Evolutionary conservation across 2,113 vertebrate genomes (phyloP), one percentile per base, ranked within the genome.

Genomic region (Oreochromis spilurus): DNA sequence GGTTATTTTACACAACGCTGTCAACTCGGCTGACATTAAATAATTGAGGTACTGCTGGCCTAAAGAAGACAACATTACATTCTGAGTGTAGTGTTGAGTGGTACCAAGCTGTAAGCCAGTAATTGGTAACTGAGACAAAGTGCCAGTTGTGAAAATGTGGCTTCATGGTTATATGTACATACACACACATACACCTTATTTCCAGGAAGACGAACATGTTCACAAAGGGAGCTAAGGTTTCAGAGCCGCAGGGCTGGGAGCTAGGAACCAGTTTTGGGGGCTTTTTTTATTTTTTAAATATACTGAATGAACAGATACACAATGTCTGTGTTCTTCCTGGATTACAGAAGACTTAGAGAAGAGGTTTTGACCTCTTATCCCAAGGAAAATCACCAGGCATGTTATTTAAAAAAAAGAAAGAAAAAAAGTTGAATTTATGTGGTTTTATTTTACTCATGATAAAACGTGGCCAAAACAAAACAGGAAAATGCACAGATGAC

Each of bases 91-190:
- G 57, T 82, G 82, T 88, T 87, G 67, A 86, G 79, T 84, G 54
- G 21, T 58, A 82, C 31, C 7, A 19, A 5, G 80, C 45, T 79
- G 79, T 84, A 87, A 93, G 90, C 58, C 83, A 89, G 65, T 92
- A 90, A 92, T 92, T 91, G 84, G 54, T 72, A 84, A 88, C 84
- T 24, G 53, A 67, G 40, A 83, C 84, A 84, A 92, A 91, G 87
- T 48, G 48, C 83, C 87, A 88, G 93, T 67, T 90, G 84, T 79
- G 84, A 92, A 77, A 89, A 86, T 87, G 87, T 89, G 72, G 13
- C 54, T 54, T 86, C 72, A 84, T 86, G 81, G 87, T 52, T 57
- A 21, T 13, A 36, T 29, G 24, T 34, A 78, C 26, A 83, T 54
- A 58, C 57, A 72, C 43, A 55, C 45, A 77, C 50, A 83, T 58